Evolutionary conservation across 1,140 invertebrate species (phyloP).

Genomic region (Lysiphlebus fabarum): DNA sequence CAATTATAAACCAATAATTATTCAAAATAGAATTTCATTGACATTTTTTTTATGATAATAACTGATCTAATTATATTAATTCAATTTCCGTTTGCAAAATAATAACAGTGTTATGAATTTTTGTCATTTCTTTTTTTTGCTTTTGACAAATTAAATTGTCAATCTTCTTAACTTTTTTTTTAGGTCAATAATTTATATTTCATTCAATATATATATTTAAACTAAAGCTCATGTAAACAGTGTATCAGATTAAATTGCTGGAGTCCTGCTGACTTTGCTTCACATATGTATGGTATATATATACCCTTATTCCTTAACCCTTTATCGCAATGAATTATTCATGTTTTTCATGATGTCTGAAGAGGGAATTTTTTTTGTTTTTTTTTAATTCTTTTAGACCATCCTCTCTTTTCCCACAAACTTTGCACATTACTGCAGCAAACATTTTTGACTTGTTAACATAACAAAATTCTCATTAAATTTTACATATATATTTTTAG

Average conservation of each 20-base stretch:
- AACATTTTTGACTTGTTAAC: no score
- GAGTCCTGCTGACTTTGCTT: conserved; percentile 22
- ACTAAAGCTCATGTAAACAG: conserved; percentile 40
- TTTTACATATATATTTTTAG: no score
- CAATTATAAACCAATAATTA: no score
- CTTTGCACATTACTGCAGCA: no score
- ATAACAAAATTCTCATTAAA: no score
- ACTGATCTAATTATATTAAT: no score
- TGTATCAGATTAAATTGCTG: conserved; percentile 46
- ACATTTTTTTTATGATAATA: no score
- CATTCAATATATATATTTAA: conserved; percentile 47
- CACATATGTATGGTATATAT: not conserved
- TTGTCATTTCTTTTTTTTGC: no score
- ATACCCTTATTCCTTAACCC: conserved; percentile 24
- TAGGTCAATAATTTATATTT: conserved; percentile 50
- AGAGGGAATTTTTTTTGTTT: conserved; percentile 37
- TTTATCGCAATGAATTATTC: conserved; percentile 43
- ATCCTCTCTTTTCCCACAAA: conserved; percentile 9
- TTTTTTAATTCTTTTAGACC: conserved; percentile 31
- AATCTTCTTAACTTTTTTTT: conserved; percentile 38
- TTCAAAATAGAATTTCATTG: no score
- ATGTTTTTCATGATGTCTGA: conserved; percentile 32
- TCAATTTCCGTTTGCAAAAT: no score
- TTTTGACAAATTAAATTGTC: conserved; percentile 19
- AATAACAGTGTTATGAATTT: no score